A percentile compares a stretch with the other conserved stretches of the same genome.
Evolutionary conservation across 2,113 vertebrate genomes (phyloP).

Genomic region (Gasterosteus aculeatus): DNA sequence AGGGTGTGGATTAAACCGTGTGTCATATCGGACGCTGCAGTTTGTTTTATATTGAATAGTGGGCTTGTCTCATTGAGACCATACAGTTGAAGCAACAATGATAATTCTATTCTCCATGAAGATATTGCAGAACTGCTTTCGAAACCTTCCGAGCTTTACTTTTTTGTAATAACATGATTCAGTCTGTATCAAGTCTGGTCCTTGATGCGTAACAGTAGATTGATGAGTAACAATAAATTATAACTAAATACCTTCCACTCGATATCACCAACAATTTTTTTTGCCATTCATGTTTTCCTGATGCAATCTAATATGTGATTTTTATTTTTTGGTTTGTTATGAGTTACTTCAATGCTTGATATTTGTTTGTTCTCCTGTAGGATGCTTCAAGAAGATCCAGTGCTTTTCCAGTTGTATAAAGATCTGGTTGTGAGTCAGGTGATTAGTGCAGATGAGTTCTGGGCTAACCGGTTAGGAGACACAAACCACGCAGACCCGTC

Average conservation of each 20-base stretch:
- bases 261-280: background rate
- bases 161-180: background rate
- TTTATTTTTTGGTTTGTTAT: too few relatives aligned
- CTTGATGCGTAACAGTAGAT: background rate
- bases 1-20: too few relatives aligned
- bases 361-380: conserved; percentile 75
- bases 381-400: conserved; percentile 99
- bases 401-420: conserved; percentile 99
- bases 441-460: conserved; percentile 98
- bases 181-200: background rate
- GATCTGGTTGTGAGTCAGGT: conserved; percentile 98
- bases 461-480: conserved; percentile 94
- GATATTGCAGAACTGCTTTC: too few relatives aligned
- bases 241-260: background rate
- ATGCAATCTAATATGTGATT: background rate
- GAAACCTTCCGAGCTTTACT: background rate
- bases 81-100: background rate
- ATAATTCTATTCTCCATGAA: background rate
- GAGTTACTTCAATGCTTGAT: background rate
- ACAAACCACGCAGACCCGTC: conserved; percentile 84
- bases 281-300: background rate
- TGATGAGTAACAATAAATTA: background rate
- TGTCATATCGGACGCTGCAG: too few relatives aligned
- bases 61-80: background rate
- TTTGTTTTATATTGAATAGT: background rate